Evolutionary conservation across 1,140 invertebrate genomes (phyloP), one percentile per base, ranked within the genome.

Genomic region (Camponotus pennsylvanicus): DNA sequence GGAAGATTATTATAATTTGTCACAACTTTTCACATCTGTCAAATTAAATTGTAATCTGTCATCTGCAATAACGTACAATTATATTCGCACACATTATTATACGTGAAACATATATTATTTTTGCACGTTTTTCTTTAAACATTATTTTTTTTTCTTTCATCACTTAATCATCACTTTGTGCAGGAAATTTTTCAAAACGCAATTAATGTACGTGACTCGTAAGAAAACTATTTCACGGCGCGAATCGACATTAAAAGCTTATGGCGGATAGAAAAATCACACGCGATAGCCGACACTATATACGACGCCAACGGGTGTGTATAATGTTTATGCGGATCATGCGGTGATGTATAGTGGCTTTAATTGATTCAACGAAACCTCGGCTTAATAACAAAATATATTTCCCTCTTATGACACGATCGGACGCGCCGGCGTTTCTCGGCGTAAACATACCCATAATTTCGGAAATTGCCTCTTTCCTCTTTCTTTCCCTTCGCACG

Each of bases 301-400:
- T 59, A 71, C 79, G 67, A 82, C 27, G 49, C 37, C 15, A 32
- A 13, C 69, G 66, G 15, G 64, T n/a, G 52, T 27, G 45, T 71
- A 52, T 32, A 32, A 71, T 18, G 45, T 42, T 82, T n/a, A 40
- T 18, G 52, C 37, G 69, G 37, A 73, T 82, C 34, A 57, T 6
- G 11, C 21, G 79, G 21, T 34, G 45, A 59, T 55, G 18, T 52
- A 70, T 18, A n/a, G 40, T 42, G 27, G 77, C 21, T 82, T 82
- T 73, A 82, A 82, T 55, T 32, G 66, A 82, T 61, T 61, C 40
- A 55, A 82, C 18, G 18, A 73, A 82, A 82, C 40, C 55, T 59
- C 67, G 67, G 11, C 8, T 73, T 82, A 82, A 82, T 45, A 45
- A 82, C 27, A 21, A 45, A 40, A 59, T 61, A 61, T 11, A 21